Evolutionary conservation across 2,888 invertebrate genomes (phyloP), one percentile per base, ranked within the genome.

Genomic region (Pinctada fucata): DNA sequence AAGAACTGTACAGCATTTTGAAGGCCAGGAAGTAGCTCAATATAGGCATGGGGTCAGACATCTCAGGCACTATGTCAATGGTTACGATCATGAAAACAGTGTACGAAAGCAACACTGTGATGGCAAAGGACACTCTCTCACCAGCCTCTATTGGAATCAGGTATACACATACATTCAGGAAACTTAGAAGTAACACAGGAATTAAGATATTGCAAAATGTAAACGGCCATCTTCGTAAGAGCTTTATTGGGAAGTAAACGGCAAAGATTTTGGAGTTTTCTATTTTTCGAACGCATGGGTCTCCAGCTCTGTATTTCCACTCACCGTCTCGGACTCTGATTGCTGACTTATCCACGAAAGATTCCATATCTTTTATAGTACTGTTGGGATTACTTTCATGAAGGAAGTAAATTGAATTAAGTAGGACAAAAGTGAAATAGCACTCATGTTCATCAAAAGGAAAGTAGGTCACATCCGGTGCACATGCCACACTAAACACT

Each of bases 1-100:
- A 71, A 3, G 52, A 4, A 52, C 71, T 71, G 52, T 52, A 71
- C 5, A 45, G 31, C n/a, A 71, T 6, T 51, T 71, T 71, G 8
- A 71, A 71, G 3, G 49, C 31, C 5, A 71, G 52, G 16, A 71
- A 71, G 16, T 71, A 71, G 45, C 52, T 52, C 6, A 50, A 31
- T 16, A 71, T n/a, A 8, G 71, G 71, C 71, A 71, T 71, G 8
- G 71, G 71, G n/a, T 52, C 52, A 1, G 84, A 83, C 64, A 80
- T 81, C 75, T 83, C 82, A 0, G 84, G 84, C 49, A 84, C 73
- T 52, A 78, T 78, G 8, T 76, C 76, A 48, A 82, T 81, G 16
- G 83, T 82, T 51, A 83, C 80, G 0, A 83, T 83, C 51, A 84
- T 73, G 72, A 81, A 84, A 3, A 84, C 84, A 13, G 83, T 79